Conservation (phyloP, 2,113 vertebrate genomes). For the Chionomys nivalis region DNA sequence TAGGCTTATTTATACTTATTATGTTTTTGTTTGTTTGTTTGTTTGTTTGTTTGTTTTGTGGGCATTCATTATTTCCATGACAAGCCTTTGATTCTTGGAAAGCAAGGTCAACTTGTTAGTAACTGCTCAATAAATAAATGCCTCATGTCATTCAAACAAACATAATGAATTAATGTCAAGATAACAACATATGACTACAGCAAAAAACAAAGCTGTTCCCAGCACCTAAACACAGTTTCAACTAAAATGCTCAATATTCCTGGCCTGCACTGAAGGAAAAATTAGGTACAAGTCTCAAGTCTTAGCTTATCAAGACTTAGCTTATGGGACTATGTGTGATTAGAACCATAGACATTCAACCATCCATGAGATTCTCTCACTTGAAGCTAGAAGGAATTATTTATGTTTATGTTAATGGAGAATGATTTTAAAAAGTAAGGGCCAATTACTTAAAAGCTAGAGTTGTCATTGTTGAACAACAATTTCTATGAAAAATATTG, state of each 20-base stretch:
- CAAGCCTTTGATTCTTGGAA: neutral
- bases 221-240: neutral
- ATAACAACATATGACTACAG: neutral
- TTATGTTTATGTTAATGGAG: neutral
- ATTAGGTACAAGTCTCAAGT: neutral
- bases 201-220: neutral
- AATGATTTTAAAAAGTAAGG: neutral
- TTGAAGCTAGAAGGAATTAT: neutral
- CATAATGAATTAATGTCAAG: neutral
- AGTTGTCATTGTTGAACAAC: neutral
- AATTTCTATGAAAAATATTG: neutral
- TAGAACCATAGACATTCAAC: neutral
- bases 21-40: neutral
- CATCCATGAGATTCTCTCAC: neutral
- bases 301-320: neutral
- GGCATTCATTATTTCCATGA: neutral
- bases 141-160: neutral
- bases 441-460: neutral
- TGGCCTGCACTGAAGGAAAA: neutral
- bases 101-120: neutral
- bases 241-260: neutral
- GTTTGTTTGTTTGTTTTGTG: neutral
- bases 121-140: conserved; percentile 2
- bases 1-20: neutral
- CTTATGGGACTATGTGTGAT: neutral